Evolutionary conservation across 2,888 invertebrate genomes (phyloP).

Genomic region (Herminia tarsipennalis): DNA sequence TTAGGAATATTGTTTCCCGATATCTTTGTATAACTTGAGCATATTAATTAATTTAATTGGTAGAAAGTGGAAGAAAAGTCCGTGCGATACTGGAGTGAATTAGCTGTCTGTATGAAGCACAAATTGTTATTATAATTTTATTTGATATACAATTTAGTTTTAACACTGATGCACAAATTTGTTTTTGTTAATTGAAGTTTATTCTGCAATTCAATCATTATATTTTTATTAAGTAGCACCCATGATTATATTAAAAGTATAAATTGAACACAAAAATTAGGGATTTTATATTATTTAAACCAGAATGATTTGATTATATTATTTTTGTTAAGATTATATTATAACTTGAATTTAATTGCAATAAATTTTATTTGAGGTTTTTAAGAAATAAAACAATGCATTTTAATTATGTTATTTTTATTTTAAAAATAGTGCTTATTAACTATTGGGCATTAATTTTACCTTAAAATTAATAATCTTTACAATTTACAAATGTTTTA

Average conservation of each 20-base stretch:
- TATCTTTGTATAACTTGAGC: too few relatives aligned
- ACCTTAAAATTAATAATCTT: constrained; percentile 85
- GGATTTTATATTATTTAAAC: not conserved
- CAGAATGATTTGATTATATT: not conserved
- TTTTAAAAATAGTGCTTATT: constrained; percentile 84
- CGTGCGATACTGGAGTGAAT: too few relatives aligned
- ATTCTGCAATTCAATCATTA: not conserved
- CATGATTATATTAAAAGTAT: constrained; percentile 1
- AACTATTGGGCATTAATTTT: constrained; percentile 82
- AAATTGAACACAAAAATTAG: not conserved
- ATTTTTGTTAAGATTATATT: constrained; percentile 5
- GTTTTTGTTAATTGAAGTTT: not conserved
- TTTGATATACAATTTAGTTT: not conserved
- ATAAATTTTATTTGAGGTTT: constrained; percentile 10
- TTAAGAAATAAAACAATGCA: constrained; percentile 69
- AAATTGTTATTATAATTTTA: not conserved
- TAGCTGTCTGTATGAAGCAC: not conserved
- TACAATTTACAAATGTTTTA: constrained; percentile 86
- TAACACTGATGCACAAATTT: not conserved
- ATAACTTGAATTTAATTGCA: not conserved
- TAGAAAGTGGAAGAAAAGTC: too few relatives aligned
- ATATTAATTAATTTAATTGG: too few relatives aligned
- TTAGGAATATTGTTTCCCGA: too few relatives aligned
- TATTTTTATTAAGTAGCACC: constrained; percentile 1
- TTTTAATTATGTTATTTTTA: constrained; percentile 83